A percentile compares a stretch with the other conserved stretches of the same genome.
Evolutionary conservation across 2,888 invertebrate species (phyloP).

Genomic region (Pseudococcus viburni): DNA sequence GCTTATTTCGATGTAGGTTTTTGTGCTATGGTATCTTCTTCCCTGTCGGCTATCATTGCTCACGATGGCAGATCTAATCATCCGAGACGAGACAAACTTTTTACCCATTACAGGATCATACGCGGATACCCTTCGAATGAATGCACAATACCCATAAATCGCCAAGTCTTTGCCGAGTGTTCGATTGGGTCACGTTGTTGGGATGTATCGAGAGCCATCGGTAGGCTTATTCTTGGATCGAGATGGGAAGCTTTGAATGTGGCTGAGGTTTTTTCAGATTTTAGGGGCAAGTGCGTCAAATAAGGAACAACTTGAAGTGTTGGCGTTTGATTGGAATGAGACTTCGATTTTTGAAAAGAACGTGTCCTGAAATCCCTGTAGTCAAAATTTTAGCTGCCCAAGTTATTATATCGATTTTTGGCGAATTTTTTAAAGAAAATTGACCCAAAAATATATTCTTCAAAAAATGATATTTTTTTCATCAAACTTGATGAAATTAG

Average conservation of each 20-base stretch:
- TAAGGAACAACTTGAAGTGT: too few species aligned
- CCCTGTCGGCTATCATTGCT: constrained; percentile 64
- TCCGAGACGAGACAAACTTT: constrained; percentile 57
- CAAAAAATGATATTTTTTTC: too few species aligned
- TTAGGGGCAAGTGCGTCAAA: background rate
- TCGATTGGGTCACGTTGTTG: background rate
- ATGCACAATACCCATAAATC: constrained; percentile 58
- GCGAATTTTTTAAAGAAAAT: too few species aligned
- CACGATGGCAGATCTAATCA: constrained; percentile 65
- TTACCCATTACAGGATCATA: background rate
- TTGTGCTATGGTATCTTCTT: constrained; percentile 59
- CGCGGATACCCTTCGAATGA: background rate
- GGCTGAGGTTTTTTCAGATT: background rate
- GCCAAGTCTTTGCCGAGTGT: background rate
- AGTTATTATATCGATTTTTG: too few species aligned
- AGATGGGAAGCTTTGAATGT: background rate
- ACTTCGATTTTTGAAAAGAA: too few species aligned
- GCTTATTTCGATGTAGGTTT: constrained; percentile 40
- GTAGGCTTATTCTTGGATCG: background rate
- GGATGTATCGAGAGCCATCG: background rate
- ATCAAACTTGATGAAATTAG: too few species aligned
- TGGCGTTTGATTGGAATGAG: too few species aligned
- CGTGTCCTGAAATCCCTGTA: too few species aligned
- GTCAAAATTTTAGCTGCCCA: too few species aligned
- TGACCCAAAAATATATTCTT: too few species aligned